Evolutionary conservation across 2,888 invertebrate genomes (phyloP).

Genomic region (Drosophila pseudotalamancana): DNA sequence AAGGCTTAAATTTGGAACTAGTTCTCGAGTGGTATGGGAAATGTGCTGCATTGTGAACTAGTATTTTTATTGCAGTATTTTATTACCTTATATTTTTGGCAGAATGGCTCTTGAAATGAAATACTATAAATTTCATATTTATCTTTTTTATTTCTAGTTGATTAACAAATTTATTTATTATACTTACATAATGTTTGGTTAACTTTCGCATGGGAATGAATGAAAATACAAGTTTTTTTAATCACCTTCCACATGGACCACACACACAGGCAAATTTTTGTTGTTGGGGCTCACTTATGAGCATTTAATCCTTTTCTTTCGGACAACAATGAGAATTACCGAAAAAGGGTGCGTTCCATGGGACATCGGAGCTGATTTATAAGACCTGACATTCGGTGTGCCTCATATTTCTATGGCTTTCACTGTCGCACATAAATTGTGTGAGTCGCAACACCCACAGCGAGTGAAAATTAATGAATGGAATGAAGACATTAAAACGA

Average conservation of each 20-base stretch:
- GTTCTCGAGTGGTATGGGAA: no score
- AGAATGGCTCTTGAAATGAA: no score
- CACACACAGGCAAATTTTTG: conserved; percentile 26
- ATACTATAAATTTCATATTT: no score
- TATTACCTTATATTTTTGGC: no score
- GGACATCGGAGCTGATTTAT: conserved; percentile 69
- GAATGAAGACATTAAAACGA: conserved; percentile 70
- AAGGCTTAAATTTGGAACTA: background rate
- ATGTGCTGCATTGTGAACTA: no score
- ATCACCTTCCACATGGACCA: conserved; percentile 24
- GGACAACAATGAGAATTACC: conserved; percentile 23
- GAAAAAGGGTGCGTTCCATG: conserved; percentile 66
- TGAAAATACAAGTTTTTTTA: conserved; percentile 24
- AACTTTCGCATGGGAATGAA: conserved; percentile 49
- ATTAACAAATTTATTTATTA: no score
- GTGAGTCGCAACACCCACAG: conserved; percentile 62
- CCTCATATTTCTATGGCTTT: conserved; percentile 78
- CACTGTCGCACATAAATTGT: conserved; percentile 66
- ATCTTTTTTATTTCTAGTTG: no score
- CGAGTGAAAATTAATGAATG: conserved; percentile 53
- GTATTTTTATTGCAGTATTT: no score
- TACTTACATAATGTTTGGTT: conserved; percentile 2
- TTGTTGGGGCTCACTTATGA: conserved; percentile 59
- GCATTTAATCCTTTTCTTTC: conserved; percentile 70
- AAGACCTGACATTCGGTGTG: conserved; percentile 33